Percentiles rank a stretch among this genome's conserved stretches.
Evolutionary conservation across 2,797 vertebrate genomes (phyloP).

Genomic region (Bradypodion ventrale): DNA sequence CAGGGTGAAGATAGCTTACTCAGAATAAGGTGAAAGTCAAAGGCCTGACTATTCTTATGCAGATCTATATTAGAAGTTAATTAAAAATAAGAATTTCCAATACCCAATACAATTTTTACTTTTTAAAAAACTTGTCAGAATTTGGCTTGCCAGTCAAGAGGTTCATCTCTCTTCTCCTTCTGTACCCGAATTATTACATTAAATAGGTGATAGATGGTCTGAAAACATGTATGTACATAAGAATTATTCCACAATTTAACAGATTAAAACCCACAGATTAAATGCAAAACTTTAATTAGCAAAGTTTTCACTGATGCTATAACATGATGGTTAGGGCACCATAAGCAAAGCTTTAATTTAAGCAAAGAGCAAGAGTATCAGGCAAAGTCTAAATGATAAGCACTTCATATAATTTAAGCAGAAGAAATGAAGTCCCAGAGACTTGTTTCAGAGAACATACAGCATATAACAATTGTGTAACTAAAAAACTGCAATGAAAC

Average conservation of each 20-base stretch:
- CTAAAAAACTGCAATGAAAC: not conserved
- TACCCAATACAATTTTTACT: no score
- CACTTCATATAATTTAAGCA: not conserved
- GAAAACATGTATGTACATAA: not conserved
- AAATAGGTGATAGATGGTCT: not conserved
- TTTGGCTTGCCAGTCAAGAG: not conserved
- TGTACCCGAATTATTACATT: not conserved
- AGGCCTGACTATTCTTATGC: no score
- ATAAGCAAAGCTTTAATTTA: not conserved
- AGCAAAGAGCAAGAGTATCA: not conserved
- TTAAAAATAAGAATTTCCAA: no score
- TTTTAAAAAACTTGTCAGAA: no score
- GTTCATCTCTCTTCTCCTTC: not conserved
- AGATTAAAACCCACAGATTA: not conserved
- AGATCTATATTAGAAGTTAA: no score
- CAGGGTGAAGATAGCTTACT: no score
- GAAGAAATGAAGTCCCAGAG: not conserved
- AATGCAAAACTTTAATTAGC: not conserved
- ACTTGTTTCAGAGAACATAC: not conserved
- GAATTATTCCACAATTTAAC: not conserved
- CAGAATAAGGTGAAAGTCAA: no score
- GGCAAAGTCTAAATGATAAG: not conserved
- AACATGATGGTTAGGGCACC: not conserved
- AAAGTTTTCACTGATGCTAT: not conserved
- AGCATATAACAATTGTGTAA: not conserved